Base-by-base conservation (phyloP, 2,888 invertebrate genomes). In the Spisula solida region DNA sequence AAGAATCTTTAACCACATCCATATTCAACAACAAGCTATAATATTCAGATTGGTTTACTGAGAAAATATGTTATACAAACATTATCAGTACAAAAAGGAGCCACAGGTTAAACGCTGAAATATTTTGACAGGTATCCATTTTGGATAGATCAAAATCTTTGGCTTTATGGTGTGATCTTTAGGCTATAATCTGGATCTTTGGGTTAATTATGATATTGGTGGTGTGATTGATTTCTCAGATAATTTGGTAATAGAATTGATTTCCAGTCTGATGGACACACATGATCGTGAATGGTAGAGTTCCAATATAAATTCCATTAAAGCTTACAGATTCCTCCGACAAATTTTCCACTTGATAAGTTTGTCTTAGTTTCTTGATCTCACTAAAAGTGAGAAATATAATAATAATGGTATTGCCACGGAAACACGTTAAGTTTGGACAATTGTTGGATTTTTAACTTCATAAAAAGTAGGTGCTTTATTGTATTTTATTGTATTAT, bases 161-260 rank as follows among this genome's bases (percentile, higher is more conserved):
- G 25, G 25, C 1, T 56, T 1, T n/a, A 12, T 66, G 5, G n/a
- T n/a, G 60, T 66, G 25, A 66, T 25, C 60, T 66, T 66, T 66
- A n/a, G 60, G 60, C 25, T 66, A 25, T 66, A 25, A 25, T 66
- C 60, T n/a, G 25, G 10, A 25, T 66, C 60, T 66, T 66, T 66
- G 60, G 60, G 60, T 25, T 66, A 66, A 66, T 66, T 25, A 66
- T 66, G 60, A 66, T n/a, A 66, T n/a, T 25, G 60, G 60, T 25
- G 60, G 8, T 66, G 12, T 66, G 82, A 82, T 82, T 82, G 82
- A 82, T 82, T 6, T 10, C 25, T 48, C n/a, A 47, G 82, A 82
- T 70, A 82, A 47, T 41, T 66, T 82, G 82, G 82, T 82, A 82
- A 82, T 82, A 60, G 82, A 82, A 82, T 66, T 66, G 25, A 41